These are phyloP conservation scores for Falco berigora DNA, from an alignment of 2,797 vertebrate genomes.

Conservation along the genomic window DNA sequence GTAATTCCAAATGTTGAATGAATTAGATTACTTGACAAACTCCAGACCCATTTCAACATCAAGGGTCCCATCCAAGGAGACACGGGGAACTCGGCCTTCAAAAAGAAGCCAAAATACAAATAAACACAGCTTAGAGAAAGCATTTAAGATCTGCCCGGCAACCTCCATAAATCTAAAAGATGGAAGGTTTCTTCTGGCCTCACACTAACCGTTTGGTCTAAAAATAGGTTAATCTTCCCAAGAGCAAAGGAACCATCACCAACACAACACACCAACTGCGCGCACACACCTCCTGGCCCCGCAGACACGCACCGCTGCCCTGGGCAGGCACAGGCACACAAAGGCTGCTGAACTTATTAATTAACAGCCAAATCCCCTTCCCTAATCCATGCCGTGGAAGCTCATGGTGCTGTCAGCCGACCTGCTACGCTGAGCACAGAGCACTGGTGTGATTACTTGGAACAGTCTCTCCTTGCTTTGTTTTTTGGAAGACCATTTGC, in stretches of 20 bases:
- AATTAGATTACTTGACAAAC: constrained; percentile 65
- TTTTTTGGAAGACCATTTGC: background rate
- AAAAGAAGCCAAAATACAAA: constrained; percentile 3
- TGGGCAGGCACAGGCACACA: background rate
- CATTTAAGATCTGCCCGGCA: constrained; percentile 70
- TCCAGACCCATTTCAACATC: background rate
- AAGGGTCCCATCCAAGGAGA: background rate
- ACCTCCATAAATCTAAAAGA: constrained; percentile 72
- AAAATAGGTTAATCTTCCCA: constrained; percentile 75
- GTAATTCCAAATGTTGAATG: constrained; percentile 59
- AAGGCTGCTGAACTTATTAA: background rate
- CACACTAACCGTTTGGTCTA: constrained; percentile 68
- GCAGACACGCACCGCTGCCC: background rate
- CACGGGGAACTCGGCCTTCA: background rate
- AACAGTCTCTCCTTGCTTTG: background rate
- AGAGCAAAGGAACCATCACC: constrained; percentile 70
- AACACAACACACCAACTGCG: background rate
- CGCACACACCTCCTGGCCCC: background rate
- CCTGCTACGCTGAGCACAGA: background rate
- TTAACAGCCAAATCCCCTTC: background rate
- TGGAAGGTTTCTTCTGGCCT: constrained; percentile 66
- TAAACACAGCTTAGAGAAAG: constrained; percentile 43
- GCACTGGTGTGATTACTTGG: background rate
- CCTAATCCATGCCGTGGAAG: background rate
- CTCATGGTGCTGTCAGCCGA: accelerated